Conservation (phyloP, 2,797 vertebrate species). For the Macropodus opercularis region DNA sequence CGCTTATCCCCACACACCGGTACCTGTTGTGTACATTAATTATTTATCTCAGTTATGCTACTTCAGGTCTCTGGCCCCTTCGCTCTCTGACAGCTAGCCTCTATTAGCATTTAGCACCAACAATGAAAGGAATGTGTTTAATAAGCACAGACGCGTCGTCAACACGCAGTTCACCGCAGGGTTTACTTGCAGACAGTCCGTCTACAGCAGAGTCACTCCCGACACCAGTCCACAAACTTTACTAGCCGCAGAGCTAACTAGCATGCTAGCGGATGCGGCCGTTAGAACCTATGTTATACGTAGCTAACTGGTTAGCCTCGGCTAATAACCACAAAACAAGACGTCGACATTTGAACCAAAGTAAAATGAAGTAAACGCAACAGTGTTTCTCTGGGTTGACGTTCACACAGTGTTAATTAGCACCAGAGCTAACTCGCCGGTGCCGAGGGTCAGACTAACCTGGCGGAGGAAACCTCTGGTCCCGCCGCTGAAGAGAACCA, state of each 20-base stretch:
- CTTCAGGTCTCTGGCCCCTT: too few species aligned
- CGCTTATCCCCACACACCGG: too few species aligned
- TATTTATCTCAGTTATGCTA: too few species aligned
- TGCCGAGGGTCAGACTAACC: constrained; percentile 50
- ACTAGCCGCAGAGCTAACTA: constrained; percentile 19
- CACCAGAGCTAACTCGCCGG: background rate
- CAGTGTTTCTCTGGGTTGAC: fast-evolving
- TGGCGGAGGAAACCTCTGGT: constrained; percentile 21
- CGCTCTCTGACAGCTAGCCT: too few species aligned
- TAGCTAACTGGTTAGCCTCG: constrained; percentile 38
- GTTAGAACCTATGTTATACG: constrained; percentile 16
- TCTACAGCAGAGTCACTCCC: background rate
- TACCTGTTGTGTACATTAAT: too few species aligned
- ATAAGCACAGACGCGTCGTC: too few species aligned
- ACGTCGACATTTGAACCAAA: background rate
- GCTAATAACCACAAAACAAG: background rate
- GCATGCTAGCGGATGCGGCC: constrained; percentile 33
- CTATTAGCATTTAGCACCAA: too few species aligned
- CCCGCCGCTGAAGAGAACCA: background rate
- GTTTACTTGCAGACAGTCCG: too few species aligned
- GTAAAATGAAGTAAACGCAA: background rate
- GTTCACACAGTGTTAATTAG: background rate
- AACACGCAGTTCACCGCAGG: too few species aligned
- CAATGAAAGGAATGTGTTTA: too few species aligned
- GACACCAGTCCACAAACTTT: background rate